Evolutionary conservation across 2,888 invertebrate genomes (phyloP).

Genomic region (Odontocerum albicorne): DNA sequence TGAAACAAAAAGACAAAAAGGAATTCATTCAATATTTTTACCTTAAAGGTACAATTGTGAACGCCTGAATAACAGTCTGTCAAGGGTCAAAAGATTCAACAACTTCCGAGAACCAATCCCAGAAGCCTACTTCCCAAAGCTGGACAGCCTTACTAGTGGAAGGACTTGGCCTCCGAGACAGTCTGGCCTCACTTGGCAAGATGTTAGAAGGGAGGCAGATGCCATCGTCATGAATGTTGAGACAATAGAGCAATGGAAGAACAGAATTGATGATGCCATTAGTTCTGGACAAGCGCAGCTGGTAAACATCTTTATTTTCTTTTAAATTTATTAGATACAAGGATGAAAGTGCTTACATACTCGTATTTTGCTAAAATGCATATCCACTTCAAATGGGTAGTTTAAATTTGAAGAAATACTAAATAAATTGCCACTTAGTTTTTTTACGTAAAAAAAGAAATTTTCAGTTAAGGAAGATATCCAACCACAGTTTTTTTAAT

Average conservation of each 20-base stretch:
- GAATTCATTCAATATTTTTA: too few species aligned
- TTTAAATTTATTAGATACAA: not conserved
- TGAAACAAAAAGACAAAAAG: too few species aligned
- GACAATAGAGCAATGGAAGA: conserved; percentile 44
- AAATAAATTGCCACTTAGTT: too few species aligned
- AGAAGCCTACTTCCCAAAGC: conserved; percentile 44
- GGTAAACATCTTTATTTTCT: too few species aligned
- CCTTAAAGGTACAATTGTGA: conserved; percentile 45
- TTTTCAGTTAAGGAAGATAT: too few species aligned
- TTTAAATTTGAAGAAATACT: too few species aligned
- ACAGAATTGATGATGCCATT: conserved; percentile 45
- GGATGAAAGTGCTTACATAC: too few species aligned
- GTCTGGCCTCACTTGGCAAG: conserved; percentile 34
- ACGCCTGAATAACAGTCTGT: conserved; percentile 41
- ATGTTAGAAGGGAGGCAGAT: conserved; percentile 38
- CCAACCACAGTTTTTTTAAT: too few species aligned
- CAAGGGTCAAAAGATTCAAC: conserved; percentile 38
- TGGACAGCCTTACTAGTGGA: conserved; percentile 39
- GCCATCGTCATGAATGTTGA: conserved; percentile 39
- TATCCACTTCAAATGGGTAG: too few species aligned
- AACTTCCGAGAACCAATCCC: conserved; percentile 39
- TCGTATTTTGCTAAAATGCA: too few species aligned
- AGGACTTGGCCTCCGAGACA: conserved; percentile 39
- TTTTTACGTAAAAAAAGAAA: too few species aligned
- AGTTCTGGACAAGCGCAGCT: conserved; percentile 40